Base-by-base conservation (phyloP, 2,797 vertebrate species). In the Valencia hispanica region DNA sequence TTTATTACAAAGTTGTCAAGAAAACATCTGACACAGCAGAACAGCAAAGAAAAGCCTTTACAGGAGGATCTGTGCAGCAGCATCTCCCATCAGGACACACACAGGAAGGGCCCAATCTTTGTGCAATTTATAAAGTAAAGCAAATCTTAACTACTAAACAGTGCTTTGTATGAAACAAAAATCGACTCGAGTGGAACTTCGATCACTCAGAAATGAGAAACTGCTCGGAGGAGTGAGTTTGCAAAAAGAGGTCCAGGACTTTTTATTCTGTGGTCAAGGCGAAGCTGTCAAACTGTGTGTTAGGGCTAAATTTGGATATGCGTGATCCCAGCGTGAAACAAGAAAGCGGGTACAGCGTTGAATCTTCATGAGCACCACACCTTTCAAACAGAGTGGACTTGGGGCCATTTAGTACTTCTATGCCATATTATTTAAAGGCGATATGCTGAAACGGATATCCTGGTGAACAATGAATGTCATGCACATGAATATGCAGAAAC, bases 71-170 rank as follows among this genome's bases (percentile, higher is more conserved):
- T 63, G 79, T 73, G 63, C 77, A 75, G 41, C 1, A 61, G 79
- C 80, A 41, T 72, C 79, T 45, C 68, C 76, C 18, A 6, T 39
- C 68, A 30, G 76, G 70, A 51, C 43, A 74, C 45, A 79, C 65
- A 79, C 47, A 78, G 61, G 66, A 77, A 86, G 82, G 68, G 72
- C 57, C 41, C 0, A 22, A 7, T 18, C 69, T 82, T 32, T 45
- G 0, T 36, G 48, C 34, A 50, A 57, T 36, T 15, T 22, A n/a
- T 71, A 18, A 65, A 30, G 51, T 18, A 0, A 22, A 32, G 36
- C 61, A 63, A n/a, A 15, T 74, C 74, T 69, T 48, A 5, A 66
- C 53, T 45, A n/a, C 7, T 25, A 25, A 73, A 48, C 36, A 17
- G 48, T 30, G 41, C 68, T 15, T 63, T 63, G 79, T 77, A 12